phyloP scores from a whole-genome alignment of 2,888 invertebrate genomes.

The Hipparchia sbordonii region DNA sequence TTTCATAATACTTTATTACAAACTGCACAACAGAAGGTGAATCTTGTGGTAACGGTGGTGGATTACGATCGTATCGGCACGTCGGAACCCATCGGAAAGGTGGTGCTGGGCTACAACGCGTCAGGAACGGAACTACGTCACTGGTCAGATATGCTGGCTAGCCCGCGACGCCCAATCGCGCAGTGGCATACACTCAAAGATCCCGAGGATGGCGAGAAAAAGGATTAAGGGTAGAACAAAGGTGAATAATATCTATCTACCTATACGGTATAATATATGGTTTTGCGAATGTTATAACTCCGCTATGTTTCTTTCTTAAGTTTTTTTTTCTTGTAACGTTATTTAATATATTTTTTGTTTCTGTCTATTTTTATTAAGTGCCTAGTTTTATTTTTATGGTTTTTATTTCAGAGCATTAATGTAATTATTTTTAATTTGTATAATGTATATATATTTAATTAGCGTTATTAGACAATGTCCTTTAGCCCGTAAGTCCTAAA shows the following conservation, averaged over 20 bases:
- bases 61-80: conserved; percentile 99
- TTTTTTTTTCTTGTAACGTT: too few relatives aligned
- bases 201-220: conserved; percentile 96
- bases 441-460: too few relatives aligned
- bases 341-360: too few relatives aligned
- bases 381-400: too few relatives aligned
- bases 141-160: conserved; percentile 99
- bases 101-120: conserved; percentile 98
- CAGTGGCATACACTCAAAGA: conserved; percentile 99
- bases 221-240: conserved; percentile 83
- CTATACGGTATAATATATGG: too few relatives aligned
- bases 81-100: conserved; percentile 99
- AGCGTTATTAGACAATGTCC: too few relatives aligned
- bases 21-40: conserved; percentile 93
- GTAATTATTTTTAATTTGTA: too few relatives aligned
- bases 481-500: too few relatives aligned
- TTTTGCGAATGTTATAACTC: too few relatives aligned
- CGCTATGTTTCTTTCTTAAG: too few relatives aligned
- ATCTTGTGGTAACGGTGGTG: conserved; percentile 99
- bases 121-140: conserved; percentile 99
- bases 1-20: conserved; percentile 38
- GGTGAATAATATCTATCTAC: conserved; percentile 43
- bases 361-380: too few relatives aligned
- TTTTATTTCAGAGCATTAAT: too few relatives aligned
- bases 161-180: conserved; percentile 99